These are phyloP conservation scores for Petrocephalus microphthalmus DNA, from an alignment of 2,113 vertebrate genomes.

Conservation along the genomic window DNA sequence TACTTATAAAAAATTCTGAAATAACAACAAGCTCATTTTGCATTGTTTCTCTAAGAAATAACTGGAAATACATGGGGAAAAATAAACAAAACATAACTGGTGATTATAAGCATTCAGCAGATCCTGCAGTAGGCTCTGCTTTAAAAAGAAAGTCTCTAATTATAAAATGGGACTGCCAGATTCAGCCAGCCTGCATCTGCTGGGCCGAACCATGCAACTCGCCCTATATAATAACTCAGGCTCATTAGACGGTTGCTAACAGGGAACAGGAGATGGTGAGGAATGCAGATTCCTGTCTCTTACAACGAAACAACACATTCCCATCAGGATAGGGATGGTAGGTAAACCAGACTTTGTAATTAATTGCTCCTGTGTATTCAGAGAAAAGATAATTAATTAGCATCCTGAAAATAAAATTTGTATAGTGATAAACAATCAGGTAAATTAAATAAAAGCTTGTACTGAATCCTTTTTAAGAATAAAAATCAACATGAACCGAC, in stretches of 20 bases:
- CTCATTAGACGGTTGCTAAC: constrained; percentile 48
- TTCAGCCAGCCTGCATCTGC: constrained; percentile 30
- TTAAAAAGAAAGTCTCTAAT: constrained; percentile 39
- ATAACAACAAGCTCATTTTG: neutral
- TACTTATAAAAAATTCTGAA: neutral
- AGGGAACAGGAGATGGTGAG: constrained; percentile 40
- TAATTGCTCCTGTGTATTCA: constrained; percentile 35
- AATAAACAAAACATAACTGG: neutral
- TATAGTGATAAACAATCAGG: constrained; percentile 24
- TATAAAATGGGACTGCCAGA: constrained; percentile 40
- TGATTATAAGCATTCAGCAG: constrained; percentile 5
- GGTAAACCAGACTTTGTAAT: constrained; percentile 32
- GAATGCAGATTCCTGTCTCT: constrained; percentile 43
- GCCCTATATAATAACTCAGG: constrained; percentile 45
- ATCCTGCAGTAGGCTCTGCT: constrained; percentile 26
- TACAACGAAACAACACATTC: constrained; percentile 41
- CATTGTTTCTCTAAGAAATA: neutral
- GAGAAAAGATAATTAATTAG: constrained; percentile 14
- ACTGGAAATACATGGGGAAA: neutral
- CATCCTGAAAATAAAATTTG: constrained; percentile 17
- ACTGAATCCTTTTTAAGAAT: neutral
- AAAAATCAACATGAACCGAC: neutral
- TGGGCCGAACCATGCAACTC: constrained; percentile 36
- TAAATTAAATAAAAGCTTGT: constrained; percentile 25
- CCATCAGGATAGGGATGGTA: constrained; percentile 29